Evolutionary conservation across 2,797 vertebrate genomes (phyloP).

Genomic region (Rhynchonycteris naso): DNA sequence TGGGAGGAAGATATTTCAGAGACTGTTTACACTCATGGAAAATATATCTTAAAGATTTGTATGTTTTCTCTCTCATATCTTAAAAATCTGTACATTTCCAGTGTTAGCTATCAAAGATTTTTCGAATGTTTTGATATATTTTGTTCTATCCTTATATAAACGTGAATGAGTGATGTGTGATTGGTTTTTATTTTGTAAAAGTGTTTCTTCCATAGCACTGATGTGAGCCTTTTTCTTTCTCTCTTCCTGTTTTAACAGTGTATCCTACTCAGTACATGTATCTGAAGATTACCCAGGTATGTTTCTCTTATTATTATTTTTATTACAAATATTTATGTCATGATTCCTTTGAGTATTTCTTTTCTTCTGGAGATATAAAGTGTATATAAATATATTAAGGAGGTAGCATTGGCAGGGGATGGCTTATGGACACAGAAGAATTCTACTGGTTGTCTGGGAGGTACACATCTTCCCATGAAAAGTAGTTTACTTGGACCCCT

Average conservation of each 20-base stretch:
- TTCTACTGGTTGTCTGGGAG: neutral
- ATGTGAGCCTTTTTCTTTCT: slow-evolving; percentile 62
- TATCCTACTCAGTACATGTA: slow-evolving; percentile 92
- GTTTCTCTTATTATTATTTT: slow-evolving; percentile 58
- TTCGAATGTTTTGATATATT: neutral
- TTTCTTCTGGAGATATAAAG: slow-evolving; percentile 46
- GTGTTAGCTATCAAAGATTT: neutral
- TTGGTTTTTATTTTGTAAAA: slow-evolving; percentile 5
- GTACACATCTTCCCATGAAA: neutral
- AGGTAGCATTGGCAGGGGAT: neutral
- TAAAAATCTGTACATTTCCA: neutral
- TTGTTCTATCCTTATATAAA: neutral
- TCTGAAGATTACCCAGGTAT: slow-evolving; percentile 95
- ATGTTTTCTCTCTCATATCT: neutral
- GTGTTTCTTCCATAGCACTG: neutral
- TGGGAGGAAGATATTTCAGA: neutral
- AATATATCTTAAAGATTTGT: neutral
- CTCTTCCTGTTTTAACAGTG: slow-evolving; percentile 83
- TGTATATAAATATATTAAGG: slow-evolving; percentile 10
- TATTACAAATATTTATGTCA: neutral
- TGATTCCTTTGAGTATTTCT: neutral
- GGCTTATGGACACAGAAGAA: neutral
- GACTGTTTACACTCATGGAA: neutral
- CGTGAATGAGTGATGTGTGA: neutral
- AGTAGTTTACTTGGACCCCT: neutral